A percentile compares a stretch with the other conserved stretches of the same genome.
Conservation (phyloP, 92 coral and sea anemone genomes). For the Parazoanthus swiftii region DNA sequence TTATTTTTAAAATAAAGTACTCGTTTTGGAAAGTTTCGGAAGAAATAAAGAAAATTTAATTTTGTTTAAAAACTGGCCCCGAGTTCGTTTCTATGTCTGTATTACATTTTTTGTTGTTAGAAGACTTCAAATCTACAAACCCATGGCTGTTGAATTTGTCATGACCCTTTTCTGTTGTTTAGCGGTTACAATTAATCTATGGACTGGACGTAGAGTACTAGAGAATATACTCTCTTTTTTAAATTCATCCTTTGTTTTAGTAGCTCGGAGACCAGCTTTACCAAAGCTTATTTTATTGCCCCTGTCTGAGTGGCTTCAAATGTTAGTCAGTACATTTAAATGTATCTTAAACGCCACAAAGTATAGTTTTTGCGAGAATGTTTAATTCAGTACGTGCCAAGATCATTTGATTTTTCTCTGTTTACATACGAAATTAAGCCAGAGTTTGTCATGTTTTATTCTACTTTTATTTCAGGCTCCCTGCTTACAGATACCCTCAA, state of each 20-base stretch:
- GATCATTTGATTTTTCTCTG: conserved; percentile 4
- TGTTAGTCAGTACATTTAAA: background rate
- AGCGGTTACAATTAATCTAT: background rate
- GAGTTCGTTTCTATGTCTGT: background rate
- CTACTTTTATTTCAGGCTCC: background rate
- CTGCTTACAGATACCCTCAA: conserved; percentile 8
- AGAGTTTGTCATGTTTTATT: background rate
- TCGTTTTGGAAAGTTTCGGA: background rate
- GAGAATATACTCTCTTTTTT: background rate
- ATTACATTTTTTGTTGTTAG: background rate
- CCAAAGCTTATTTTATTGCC: background rate
- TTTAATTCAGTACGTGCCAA: background rate
- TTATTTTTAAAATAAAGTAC: background rate
- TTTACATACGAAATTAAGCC: conserved; percentile 1
- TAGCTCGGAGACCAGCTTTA: background rate
- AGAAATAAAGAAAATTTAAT: background rate
- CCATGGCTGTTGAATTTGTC: background rate
- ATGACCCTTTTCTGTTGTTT: background rate
- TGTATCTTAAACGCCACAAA: background rate
- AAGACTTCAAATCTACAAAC: background rate
- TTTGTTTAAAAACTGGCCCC: background rate
- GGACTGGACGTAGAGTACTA: background rate
- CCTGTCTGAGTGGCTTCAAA: background rate
- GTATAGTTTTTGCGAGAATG: background rate
- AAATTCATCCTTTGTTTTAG: background rate